These are phyloP conservation scores for Lophochroa leadbeateri DNA, from an alignment of 2,113 vertebrate genomes.

Conservation along the genomic window DNA sequence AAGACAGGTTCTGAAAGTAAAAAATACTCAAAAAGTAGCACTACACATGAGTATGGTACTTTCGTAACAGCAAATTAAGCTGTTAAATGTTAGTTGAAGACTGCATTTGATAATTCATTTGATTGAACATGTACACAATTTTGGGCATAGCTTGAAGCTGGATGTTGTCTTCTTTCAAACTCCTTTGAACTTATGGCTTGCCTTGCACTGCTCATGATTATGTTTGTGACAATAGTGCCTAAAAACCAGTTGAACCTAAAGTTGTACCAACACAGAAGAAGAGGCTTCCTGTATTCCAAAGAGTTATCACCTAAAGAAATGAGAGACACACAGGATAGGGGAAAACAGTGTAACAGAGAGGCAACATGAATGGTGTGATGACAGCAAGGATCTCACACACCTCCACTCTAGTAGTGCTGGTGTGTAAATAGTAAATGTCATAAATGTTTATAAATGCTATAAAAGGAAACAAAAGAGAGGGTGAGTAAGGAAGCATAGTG, in stretches of 20 bases:
- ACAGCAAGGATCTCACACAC: background rate
- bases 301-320: background rate
- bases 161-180: background rate
- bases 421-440: background rate
- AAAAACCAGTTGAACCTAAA: background rate
- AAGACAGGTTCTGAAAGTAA: background rate
- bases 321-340: too few species aligned
- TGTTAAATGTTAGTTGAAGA: background rate
- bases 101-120: background rate
- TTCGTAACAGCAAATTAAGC: background rate
- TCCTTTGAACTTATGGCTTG: background rate
- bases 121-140: background rate
- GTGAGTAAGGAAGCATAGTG: rapidly evolving
- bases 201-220: background rate
- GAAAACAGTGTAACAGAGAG: background rate
- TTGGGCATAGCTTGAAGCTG: background rate
- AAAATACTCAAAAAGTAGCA: background rate
- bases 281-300: background rate
- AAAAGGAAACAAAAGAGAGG: background rate
- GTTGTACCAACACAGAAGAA: background rate
- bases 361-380: background rate
- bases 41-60: rapidly evolving
- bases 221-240: background rate
- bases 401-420: background rate
- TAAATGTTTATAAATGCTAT: background rate